Percentiles rank a stretch among this genome's conserved stretches.
These are phyloP conservation scores for Dissostichus mawsoni DNA, from an alignment of 2,113 vertebrate species.

Conservation along the genomic window DNA sequence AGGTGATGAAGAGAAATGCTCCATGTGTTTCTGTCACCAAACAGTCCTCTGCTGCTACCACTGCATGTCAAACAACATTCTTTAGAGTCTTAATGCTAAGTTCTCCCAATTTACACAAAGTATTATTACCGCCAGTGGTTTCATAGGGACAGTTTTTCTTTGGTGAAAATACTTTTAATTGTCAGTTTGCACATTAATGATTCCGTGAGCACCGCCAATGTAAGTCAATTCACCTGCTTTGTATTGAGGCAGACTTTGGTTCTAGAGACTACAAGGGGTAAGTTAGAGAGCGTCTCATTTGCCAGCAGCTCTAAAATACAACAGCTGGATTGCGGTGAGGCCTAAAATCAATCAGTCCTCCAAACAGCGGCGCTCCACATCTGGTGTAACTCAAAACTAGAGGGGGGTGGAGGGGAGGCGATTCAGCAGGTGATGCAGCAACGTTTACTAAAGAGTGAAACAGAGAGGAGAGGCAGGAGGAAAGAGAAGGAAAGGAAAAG, in stretches of 20 bases:
- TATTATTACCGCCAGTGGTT: too few species aligned
- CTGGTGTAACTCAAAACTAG: conserved; percentile 89
- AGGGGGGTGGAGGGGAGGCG: conserved; percentile 70
- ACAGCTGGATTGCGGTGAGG: conserved; percentile 87
- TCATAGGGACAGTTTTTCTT: background rate
- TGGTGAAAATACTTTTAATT: background rate
- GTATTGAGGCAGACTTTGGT: background rate
- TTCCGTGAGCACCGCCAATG: background rate
- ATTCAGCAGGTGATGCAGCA: conserved; percentile 92
- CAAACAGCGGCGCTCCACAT: conserved; percentile 88
- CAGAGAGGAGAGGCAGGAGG: background rate
- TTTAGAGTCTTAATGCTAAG: too few species aligned
- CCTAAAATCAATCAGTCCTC: conserved; percentile 92
- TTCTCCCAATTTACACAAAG: background rate
- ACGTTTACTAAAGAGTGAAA: conserved; percentile 54
- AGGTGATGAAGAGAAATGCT: conserved; percentile 59
- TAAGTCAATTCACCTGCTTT: background rate
- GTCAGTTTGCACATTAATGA: background rate
- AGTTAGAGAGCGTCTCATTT: conserved; percentile 15
- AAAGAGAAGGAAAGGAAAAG: background rate
- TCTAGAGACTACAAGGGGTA: background rate
- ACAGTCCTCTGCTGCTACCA: background rate
- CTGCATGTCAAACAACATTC: background rate
- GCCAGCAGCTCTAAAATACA: conserved; percentile 78
- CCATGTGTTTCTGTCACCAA: conserved; percentile 48